Percentiles rank a stretch among this genome's conserved stretches.
These are phyloP conservation scores for Andricus curvator DNA, from an alignment of 2,888 invertebrate species.

Conservation along the genomic window DNA sequence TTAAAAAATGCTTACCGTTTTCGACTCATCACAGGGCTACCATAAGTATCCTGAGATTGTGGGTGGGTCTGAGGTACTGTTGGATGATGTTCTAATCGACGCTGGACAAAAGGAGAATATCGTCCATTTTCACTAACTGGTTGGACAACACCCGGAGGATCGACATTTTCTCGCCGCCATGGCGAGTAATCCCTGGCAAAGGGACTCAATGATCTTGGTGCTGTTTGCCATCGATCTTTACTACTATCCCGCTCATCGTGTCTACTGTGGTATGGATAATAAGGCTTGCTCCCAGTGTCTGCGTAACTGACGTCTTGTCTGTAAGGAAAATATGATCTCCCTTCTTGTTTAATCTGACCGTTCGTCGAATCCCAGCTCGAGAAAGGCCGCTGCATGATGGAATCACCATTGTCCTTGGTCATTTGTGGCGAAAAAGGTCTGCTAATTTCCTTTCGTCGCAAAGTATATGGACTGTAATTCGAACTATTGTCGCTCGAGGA, in stretches of 20 bases:
- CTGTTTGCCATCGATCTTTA: slow-evolving; percentile 70
- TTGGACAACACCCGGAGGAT: slow-evolving; percentile 75
- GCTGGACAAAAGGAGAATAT: slow-evolving; percentile 71
- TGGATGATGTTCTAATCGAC: slow-evolving; percentile 68
- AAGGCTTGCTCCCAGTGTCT: slow-evolving; percentile 62
- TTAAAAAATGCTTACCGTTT: slow-evolving; percentile 69
- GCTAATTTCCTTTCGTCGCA: slow-evolving; percentile 69
- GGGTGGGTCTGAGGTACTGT: slow-evolving; percentile 70
- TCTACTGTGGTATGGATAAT: slow-evolving; percentile 69
- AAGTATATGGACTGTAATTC: slow-evolving; percentile 73
- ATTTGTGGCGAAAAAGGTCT: slow-evolving; percentile 69
- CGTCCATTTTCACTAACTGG: slow-evolving; percentile 65
- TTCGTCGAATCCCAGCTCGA: slow-evolving; percentile 60
- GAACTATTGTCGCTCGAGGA: slow-evolving; percentile 71
- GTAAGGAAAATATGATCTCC: slow-evolving; percentile 53
- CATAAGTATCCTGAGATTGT: slow-evolving; percentile 71
- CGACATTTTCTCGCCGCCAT: slow-evolving; percentile 76
- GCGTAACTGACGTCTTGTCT: slow-evolving; percentile 63
- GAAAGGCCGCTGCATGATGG: slow-evolving; percentile 68
- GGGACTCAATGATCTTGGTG: slow-evolving; percentile 73
- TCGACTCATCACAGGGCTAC: slow-evolving; percentile 75
- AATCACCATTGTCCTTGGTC: slow-evolving; percentile 59
- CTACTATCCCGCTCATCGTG: slow-evolving; percentile 66
- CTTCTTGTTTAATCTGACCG: slow-evolving; percentile 57
- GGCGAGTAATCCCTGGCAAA: slow-evolving; percentile 76